A percentile compares a stretch with the other conserved stretches of the same genome.
phyloP scores from a whole-genome alignment of 2,797 vertebrate genomes.

The Epinephelus coioides region DNA sequence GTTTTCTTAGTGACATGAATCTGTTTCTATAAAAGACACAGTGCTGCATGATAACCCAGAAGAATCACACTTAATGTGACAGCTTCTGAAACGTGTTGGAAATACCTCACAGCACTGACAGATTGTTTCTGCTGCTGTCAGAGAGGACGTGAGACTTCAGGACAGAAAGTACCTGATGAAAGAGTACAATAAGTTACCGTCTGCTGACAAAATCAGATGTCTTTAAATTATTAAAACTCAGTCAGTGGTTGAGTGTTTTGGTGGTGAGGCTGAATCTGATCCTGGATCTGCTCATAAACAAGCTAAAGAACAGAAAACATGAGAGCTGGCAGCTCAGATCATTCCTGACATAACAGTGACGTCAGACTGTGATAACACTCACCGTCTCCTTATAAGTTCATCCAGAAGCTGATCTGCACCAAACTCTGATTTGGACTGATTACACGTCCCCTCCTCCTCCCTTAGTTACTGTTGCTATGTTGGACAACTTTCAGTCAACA shows the following conservation, averaged over 20 bases:
- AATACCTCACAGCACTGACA: too few species aligned
- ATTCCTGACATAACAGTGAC: conserved; percentile 35
- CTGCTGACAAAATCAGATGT: too few species aligned
- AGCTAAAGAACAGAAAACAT: background rate
- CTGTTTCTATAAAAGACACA: too few species aligned
- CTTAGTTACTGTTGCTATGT: conserved; percentile 36
- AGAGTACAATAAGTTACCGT: too few species aligned
- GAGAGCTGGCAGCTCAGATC: conserved; percentile 2
- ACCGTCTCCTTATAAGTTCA: conserved; percentile 47
- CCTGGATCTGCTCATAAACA: conserved; percentile 16
- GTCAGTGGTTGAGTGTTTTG: background rate
- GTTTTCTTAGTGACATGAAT: too few species aligned
- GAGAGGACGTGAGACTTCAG: too few species aligned
- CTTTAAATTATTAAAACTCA: too few species aligned
- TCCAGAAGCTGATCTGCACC: conserved; percentile 6
- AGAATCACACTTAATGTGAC: too few species aligned
- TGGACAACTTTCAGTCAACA: conserved; percentile 16
- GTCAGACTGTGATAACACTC: conserved; percentile 17
- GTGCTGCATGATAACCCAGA: too few species aligned
- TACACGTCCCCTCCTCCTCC: background rate
- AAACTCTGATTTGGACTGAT: background rate
- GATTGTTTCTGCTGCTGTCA: too few species aligned
- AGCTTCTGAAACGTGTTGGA: too few species aligned
- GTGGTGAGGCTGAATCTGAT: conserved; percentile 6
- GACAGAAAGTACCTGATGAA: too few species aligned